phyloP scores from a whole-genome alignment of 1,140 invertebrate genomes.

The Pogonomyrmex barbatus region DNA sequence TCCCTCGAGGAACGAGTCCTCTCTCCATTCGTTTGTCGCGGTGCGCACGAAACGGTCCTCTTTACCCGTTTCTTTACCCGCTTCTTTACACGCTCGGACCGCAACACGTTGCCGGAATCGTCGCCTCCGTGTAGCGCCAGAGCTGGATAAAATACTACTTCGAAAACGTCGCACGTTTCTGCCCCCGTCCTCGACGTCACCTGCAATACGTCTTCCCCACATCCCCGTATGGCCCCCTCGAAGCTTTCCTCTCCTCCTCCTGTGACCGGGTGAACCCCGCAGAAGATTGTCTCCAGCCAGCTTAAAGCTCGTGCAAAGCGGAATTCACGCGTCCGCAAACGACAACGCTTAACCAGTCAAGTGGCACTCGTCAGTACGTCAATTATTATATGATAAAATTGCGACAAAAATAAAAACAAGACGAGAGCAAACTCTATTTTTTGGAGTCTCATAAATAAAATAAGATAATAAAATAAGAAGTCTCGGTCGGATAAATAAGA shows the following conservation, averaged over 20 bases:
- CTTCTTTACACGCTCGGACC: slow-evolving; percentile 23
- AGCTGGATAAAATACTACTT: slow-evolving; percentile 63
- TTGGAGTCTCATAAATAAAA: neutral
- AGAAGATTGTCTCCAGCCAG: slow-evolving; percentile 1
- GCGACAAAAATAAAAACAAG: neutral
- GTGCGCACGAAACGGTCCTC: neutral
- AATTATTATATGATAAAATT: neutral
- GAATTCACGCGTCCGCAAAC: slow-evolving; percentile 15
- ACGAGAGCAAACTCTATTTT: neutral
- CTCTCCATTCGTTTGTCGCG: slow-evolving; percentile 27
- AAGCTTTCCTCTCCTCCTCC: slow-evolving; percentile 4
- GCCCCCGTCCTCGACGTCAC: slow-evolving; percentile 4
- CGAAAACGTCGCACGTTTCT: slow-evolving; percentile 16
- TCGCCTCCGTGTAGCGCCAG: slow-evolving; percentile 41
- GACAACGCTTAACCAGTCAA: slow-evolving; percentile 41
- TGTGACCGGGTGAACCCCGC: neutral
- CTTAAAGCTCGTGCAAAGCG: slow-evolving; percentile 21
- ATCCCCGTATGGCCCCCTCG: neutral
- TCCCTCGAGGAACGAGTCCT: neutral
- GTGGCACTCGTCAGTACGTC: slow-evolving; percentile 21
- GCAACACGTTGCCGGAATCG: slow-evolving; percentile 18
- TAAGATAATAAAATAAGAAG: too few relatives aligned
- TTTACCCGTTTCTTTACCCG: slow-evolving; percentile 4
- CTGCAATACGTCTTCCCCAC: neutral
- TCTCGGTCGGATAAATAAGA: too few relatives aligned